Evolutionary conservation across 2,888 invertebrate genomes (phyloP).

Genomic region (Chaetogeoica ovagalla): DNA sequence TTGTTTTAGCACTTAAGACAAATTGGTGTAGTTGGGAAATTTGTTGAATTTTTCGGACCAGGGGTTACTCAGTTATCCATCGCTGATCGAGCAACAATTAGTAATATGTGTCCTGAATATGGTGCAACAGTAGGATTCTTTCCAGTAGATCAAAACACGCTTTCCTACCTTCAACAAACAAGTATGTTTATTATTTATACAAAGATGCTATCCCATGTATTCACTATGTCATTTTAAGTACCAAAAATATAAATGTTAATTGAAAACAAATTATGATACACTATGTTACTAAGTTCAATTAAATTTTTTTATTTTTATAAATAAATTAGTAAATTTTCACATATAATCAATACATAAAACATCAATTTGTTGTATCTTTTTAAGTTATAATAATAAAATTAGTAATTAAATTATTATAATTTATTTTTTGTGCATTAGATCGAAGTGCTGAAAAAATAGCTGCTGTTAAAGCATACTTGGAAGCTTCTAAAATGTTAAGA

Average conservation of each 20-base stretch:
- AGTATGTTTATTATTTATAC: slow-evolving; percentile 63
- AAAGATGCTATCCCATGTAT: no score
- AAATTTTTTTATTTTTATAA: no score
- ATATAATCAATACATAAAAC: no score
- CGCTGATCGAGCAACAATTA: slow-evolving; percentile 95
- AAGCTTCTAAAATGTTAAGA: slow-evolving; percentile 78
- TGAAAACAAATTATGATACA: no score
- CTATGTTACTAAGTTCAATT: no score
- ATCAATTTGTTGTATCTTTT: no score
- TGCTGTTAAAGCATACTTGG: slow-evolving; percentile 80
- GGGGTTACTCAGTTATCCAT: slow-evolving; percentile 89
- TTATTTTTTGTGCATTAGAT: slow-evolving; percentile 63
- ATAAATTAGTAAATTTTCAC: no score
- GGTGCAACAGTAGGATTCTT: slow-evolving; percentile 96
- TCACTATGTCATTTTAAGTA: no score
- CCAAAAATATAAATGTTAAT: no score
- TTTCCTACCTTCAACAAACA: slow-evolving; percentile 83
- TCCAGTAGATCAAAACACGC: slow-evolving; percentile 80
- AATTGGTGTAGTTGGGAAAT: slow-evolving; percentile 95
- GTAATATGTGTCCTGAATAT: slow-evolving; percentile 99
- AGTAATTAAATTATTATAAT: background rate
- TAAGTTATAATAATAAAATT: no score
- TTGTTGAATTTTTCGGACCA: slow-evolving; percentile 97
- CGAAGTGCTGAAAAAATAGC: slow-evolving; percentile 76
- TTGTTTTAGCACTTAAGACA: slow-evolving; percentile 77